phyloP scores from a whole-genome alignment of 2,888 invertebrate genomes.

The Idaea dimidiata region DNA sequence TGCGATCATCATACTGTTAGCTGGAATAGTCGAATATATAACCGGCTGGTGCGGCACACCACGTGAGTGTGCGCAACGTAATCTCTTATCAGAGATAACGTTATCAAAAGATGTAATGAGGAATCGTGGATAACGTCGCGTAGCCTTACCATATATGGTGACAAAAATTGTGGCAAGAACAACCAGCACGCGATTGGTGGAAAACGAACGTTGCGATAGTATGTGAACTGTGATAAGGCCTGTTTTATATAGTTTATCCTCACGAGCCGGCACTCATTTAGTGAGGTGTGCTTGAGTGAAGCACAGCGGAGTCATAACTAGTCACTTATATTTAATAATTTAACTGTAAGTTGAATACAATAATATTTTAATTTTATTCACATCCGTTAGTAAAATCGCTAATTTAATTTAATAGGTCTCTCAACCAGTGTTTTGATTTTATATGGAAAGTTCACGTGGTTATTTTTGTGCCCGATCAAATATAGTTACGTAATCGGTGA shows the following conservation, averaged over 20 bases:
- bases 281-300: constrained; percentile 61
- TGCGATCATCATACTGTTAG: constrained; percentile 26
- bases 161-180: constrained; percentile 81
- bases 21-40: constrained; percentile 15
- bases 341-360: constrained; percentile 62
- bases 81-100: constrained; percentile 57
- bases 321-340: constrained; percentile 55
- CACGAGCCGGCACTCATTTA: constrained; percentile 68
- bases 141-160: constrained; percentile 89
- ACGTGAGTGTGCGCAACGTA: constrained; percentile 37
- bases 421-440: neutral
- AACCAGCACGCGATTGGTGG: constrained; percentile 84
- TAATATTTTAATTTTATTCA: constrained; percentile 18
- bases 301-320: constrained; percentile 64
- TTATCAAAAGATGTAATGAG: constrained; percentile 52
- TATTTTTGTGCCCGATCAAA: neutral
- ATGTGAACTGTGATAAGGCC: constrained; percentile 75
- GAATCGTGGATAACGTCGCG: constrained; percentile 46
- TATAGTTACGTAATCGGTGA: neutral
- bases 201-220: constrained; percentile 72
- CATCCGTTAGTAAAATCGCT: neutral
- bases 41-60: constrained; percentile 17
- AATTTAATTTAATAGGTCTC: neutral
- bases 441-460: neutral
- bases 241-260: constrained; percentile 79